These are phyloP conservation scores for Acanthopagrus latus DNA, from an alignment of 2,797 vertebrate genomes.

Conservation along the genomic window DNA sequence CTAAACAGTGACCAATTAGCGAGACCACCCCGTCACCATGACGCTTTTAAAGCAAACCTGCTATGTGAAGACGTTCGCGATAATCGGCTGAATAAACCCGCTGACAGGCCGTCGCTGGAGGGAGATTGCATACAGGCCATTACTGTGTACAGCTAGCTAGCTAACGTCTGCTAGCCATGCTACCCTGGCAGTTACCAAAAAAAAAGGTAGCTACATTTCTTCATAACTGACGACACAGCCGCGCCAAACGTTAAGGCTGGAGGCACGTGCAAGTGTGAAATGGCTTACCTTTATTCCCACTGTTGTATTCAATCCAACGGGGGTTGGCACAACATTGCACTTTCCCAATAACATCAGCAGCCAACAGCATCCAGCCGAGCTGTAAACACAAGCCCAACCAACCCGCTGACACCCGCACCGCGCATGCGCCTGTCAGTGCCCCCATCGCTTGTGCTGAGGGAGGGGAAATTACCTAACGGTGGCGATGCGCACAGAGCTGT, in stretches of 20 bases:
- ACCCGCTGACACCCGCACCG: conserved; percentile 66
- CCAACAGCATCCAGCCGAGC: conserved; percentile 80
- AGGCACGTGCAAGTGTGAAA: not conserved
- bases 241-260: not conserved
- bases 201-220: conserved; percentile 21
- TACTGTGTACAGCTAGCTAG: conserved; percentile 53
- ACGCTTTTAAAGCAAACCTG: not conserved
- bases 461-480: conserved; percentile 15
- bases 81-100: conserved; percentile 9
- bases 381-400: conserved; percentile 88
- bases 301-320: conserved; percentile 74
- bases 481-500: conserved; percentile 18
- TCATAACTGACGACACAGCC: conserved; percentile 4
- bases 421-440: conserved; percentile 79
- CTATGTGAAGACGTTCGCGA: not conserved
- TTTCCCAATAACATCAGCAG: conserved; percentile 79
- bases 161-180: conserved; percentile 74
- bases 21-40: not conserved
- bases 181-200: conserved; percentile 56
- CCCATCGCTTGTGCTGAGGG: conserved; percentile 8
- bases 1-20: not conserved
- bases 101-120: conserved; percentile 33
- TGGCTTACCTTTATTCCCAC: conserved; percentile 80
- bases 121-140: conserved; percentile 70
- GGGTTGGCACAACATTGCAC: conserved; percentile 83